Conservation (phyloP, 2,113 vertebrate genomes). For the Boulengeromyrus knoepffleri region DNA sequence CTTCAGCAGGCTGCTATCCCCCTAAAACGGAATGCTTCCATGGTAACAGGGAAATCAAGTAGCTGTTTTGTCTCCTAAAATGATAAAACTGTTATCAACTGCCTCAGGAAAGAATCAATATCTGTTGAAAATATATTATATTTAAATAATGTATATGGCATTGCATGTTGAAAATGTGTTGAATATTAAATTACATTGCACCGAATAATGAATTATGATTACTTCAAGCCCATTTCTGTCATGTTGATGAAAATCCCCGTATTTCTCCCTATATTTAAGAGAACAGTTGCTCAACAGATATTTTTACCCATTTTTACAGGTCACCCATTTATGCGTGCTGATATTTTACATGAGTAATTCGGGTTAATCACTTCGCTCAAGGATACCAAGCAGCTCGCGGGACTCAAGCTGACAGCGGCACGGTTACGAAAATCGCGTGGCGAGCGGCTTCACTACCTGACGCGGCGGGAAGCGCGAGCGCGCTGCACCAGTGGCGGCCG, state of each 20-base stretch:
- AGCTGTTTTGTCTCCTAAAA: not conserved
- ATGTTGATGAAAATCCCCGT: not conserved
- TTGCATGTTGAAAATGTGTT: not conserved
- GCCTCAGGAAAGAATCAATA: not conserved
- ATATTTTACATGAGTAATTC: slow-evolving; percentile 1
- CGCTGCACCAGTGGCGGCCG: not conserved
- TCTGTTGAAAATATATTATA: not conserved
- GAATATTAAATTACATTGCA: not conserved
- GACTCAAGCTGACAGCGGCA: not conserved
- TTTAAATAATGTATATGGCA: not conserved
- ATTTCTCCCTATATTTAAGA: not conserved
- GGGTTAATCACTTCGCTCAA: not conserved
- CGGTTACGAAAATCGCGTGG: not conserved
- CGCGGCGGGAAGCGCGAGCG: not conserved
- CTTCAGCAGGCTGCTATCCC: slow-evolving; percentile 1
- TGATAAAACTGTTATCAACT: not conserved
- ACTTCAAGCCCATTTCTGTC: not conserved
- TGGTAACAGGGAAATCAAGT: slow-evolving; percentile 10
- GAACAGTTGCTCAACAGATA: not conserved
- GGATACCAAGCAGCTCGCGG: not conserved
- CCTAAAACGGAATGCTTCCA: slow-evolving; percentile 12
- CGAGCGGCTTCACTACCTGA: not conserved
- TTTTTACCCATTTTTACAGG: not conserved
- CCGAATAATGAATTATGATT: not conserved
- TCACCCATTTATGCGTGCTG: not conserved